Evolutionary conservation across 2,888 invertebrate genomes (phyloP), one percentile per base, ranked within the genome.

Genomic region (Molorchus minor): DNA sequence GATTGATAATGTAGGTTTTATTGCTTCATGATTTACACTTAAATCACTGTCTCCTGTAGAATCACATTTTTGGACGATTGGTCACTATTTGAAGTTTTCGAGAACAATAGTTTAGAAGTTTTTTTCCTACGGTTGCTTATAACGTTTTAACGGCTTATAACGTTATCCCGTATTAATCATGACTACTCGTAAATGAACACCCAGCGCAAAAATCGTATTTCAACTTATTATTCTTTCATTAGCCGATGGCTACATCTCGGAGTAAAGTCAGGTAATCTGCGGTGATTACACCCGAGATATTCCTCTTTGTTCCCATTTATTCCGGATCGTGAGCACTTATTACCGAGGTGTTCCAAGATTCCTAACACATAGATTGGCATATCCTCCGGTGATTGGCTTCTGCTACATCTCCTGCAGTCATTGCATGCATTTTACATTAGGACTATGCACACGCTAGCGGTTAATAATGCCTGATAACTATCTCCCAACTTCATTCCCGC

Each of bases 241-340:
- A 21, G 25, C 49, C 49, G 25, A 15, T 21, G 49, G 59, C 62
- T 45, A 59, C 59, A 56, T 55, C 52, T 55, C 55, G 60, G 58
- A 62, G 62, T 65, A 57, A 57, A 65, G 63, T 63, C 56, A 63
- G 64, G 66, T 69, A 68, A 69, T 69, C 69, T 64, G 49, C 61
- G 41, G 63, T 64, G 66, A 69, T 69, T 69, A 65, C 62, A 61
- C 69, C 64, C 66, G 51, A 52, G 69, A 66, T 56, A 57, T 58
- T 40, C 45, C 41, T 56, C 49, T 49, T 43, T 16, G 47, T 49
- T 33, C 33, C 38, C 21, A 25, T 49, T 25, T 20, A 49, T 38
- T 38, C 38, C 16, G 25, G 56, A 47, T 29, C 47, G 15, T 30
- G 47, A 49, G 43, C 43, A 56, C 54, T 46, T 47, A 56, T 47